phyloP scores from a whole-genome alignment of 2,113 vertebrate genomes.

The Coracopsis vasa region DNA sequence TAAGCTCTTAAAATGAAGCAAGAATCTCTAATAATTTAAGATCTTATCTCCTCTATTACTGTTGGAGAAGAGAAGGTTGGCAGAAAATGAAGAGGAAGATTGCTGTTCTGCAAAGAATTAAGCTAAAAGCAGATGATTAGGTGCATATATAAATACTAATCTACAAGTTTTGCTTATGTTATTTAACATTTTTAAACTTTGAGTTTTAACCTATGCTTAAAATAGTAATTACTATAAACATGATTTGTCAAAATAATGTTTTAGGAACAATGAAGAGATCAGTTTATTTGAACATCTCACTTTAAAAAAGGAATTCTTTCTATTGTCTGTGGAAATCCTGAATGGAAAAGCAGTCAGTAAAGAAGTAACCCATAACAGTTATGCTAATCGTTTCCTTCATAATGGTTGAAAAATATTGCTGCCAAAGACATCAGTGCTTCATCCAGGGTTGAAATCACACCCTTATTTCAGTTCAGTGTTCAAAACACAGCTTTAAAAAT shows the following conservation, averaged over 20 bases:
- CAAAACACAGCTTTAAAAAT: not conserved
- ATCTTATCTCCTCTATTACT: not conserved
- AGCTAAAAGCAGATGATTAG: not conserved
- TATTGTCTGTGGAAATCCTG: not conserved
- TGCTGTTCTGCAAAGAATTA: not conserved
- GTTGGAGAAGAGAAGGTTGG: not conserved
- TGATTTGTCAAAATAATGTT: not conserved
- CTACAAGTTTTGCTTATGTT: not conserved
- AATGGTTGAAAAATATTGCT: not conserved
- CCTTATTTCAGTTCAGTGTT: not conserved
- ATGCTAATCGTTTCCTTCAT: not conserved
- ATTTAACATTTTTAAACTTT: not conserved
- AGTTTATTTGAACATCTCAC: not conserved
- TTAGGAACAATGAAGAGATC: not conserved
- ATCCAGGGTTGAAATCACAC: not conserved
- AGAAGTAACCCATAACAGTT: not conserved
- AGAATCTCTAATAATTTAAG: not conserved
- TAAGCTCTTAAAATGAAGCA: not conserved
- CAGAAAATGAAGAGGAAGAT: not conserved
- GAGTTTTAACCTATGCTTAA: not conserved
- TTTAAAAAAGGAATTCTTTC: not conserved
- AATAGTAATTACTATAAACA: not conserved
- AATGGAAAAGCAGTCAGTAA: not conserved
- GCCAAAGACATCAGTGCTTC: not conserved
- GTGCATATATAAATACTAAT: not conserved